phyloP scores from a whole-genome alignment of 2,113 vertebrate species.

The Scytalopus superciliaris region DNA sequence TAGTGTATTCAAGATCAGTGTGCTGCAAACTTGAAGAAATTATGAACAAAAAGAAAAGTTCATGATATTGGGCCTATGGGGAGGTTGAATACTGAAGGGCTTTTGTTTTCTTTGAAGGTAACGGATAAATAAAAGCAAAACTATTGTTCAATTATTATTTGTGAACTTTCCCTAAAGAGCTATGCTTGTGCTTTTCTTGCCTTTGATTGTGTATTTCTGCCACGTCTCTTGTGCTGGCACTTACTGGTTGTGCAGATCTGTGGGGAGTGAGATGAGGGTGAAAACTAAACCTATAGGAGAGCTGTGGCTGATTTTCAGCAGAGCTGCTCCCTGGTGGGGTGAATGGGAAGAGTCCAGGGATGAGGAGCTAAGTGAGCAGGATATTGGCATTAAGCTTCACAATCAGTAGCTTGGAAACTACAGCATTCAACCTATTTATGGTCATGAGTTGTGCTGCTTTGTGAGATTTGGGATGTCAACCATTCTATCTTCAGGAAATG shows the following conservation, averaged over 20 bases:
- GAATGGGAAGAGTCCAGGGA: background rate
- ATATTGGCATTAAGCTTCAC: rapidly evolving
- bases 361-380: background rate
- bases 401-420: background rate
- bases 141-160: rapidly evolving
- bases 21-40: background rate
- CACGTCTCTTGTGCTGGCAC: background rate
- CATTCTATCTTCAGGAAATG: background rate
- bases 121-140: background rate
- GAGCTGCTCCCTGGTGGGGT: background rate
- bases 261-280: background rate
- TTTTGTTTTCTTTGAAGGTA: background rate
- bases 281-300: background rate
- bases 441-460: background rate
- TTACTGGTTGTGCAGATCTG: background rate
- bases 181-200: background rate
- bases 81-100: background rate
- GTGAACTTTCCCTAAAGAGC: background rate
- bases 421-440: background rate
- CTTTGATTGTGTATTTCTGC: rapidly evolving
- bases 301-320: background rate
- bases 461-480: background rate
- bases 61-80: background rate
- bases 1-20: background rate
- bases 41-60: rapidly evolving